A percentile compares a stretch with the other conserved stretches of the same genome.
These are phyloP conservation scores for Tribolium castaneum DNA, from an alignment of 1,140 invertebrate genomes.

Conservation along the genomic window DNA sequence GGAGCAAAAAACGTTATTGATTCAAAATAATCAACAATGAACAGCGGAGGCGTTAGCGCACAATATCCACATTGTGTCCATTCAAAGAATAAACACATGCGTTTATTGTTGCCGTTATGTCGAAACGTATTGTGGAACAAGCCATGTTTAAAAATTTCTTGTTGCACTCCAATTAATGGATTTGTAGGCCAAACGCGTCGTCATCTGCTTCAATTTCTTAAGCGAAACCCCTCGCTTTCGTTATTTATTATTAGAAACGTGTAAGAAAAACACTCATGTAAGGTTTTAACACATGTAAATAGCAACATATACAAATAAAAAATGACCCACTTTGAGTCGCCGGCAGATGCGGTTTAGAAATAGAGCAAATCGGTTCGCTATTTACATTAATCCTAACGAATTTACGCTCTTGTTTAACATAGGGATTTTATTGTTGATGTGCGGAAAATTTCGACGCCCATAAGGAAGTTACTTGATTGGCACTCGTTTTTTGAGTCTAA, in stretches of 20 bases:
- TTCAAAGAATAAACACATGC: not conserved
- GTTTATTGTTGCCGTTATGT: not conserved
- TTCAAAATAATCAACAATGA: too few relatives aligned
- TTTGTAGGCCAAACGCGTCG: constrained; percentile 1
- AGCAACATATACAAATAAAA: constrained; percentile 11
- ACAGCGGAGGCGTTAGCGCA: not conserved
- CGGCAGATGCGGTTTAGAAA: constrained; percentile 14
- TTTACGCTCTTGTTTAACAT: not conserved
- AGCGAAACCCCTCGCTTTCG: not conserved
- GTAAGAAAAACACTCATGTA: constrained; percentile 18
- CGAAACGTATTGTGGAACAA: not conserved
- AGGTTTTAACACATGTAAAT: constrained; percentile 32
- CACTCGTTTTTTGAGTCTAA: not conserved
- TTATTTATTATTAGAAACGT: constrained; percentile 15
- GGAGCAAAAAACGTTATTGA: too few relatives aligned
- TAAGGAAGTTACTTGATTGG: constrained; percentile 4
- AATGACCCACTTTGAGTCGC: constrained; percentile 7
- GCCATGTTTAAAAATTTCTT: not conserved
- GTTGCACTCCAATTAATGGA: not conserved
- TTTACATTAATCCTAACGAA: constrained; percentile 11
- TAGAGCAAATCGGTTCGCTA: not conserved
- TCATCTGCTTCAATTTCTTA: not conserved
- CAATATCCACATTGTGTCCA: not conserved
- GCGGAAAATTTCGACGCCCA: not conserved
- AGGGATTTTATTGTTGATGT: not conserved